Percentiles rank a stretch among this genome's conserved stretches.
phyloP scores from a whole-genome alignment of 2,113 vertebrate species.

The Galeopterus variegatus region DNA sequence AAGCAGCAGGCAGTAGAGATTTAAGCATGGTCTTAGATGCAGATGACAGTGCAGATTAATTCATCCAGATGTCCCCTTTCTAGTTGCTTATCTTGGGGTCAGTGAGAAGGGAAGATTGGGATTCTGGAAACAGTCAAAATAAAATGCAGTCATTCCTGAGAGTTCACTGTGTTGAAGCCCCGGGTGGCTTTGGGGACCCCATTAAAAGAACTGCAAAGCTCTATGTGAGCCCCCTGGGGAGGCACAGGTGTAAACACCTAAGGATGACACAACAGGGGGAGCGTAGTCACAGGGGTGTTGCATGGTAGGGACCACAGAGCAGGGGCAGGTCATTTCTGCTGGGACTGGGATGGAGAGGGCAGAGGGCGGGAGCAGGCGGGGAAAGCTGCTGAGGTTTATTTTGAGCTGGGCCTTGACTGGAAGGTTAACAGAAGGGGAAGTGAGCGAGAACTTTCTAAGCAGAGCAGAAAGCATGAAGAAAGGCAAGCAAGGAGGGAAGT shows the following conservation, averaged over 20 bases:
- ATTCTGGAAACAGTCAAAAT: background rate
- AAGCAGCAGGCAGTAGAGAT: background rate
- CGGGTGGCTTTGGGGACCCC: background rate
- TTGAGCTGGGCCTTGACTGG: background rate
- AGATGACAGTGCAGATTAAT: background rate
- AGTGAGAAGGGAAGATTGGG: background rate
- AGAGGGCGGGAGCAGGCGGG: background rate
- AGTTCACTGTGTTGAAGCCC: background rate
- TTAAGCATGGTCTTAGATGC: background rate
- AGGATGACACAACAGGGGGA: background rate
- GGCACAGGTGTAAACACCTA: background rate
- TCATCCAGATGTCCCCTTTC: background rate
- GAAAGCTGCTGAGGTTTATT: too few species aligned
- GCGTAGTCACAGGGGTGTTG: accelerated
- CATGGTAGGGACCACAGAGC: background rate
- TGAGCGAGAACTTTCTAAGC: background rate
- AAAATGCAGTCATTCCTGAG: background rate
- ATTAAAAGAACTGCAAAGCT: background rate
- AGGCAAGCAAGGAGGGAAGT: background rate
- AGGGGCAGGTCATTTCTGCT: background rate
- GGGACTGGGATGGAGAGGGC: too few species aligned
- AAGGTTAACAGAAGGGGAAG: background rate
- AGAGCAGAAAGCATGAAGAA: background rate
- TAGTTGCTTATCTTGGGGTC: background rate
- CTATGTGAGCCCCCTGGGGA: accelerated